phyloP scores from a whole-genome alignment of 2,113 vertebrate species.

The Myotis yumanensis region DNA sequence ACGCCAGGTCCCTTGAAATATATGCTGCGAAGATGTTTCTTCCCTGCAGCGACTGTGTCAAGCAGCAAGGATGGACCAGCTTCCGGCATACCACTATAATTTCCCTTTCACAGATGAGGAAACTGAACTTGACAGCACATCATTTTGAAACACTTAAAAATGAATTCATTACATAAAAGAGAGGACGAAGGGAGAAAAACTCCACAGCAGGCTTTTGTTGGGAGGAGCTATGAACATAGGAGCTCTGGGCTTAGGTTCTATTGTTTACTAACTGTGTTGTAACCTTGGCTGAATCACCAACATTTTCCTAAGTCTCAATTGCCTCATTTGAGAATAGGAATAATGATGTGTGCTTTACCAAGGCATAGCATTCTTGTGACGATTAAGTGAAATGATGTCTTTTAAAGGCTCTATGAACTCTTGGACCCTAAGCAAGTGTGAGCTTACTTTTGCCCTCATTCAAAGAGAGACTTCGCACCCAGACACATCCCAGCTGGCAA shows the following conservation, averaged over 20 bases:
- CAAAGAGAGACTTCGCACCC: not conserved
- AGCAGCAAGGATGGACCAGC: too few relatives aligned
- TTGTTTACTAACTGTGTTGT: not conserved
- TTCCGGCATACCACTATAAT: not conserved
- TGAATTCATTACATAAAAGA: constrained; percentile 31
- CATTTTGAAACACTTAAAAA: constrained; percentile 25
- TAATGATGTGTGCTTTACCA: not conserved
- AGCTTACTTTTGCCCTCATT: not conserved
- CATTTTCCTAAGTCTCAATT: not conserved
- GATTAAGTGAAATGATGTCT: constrained; percentile 26
- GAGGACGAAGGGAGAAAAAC: not conserved
- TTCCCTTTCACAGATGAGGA: not conserved
- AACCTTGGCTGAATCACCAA: not conserved
- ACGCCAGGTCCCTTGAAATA: too few relatives aligned
- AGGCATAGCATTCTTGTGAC: not conserved
- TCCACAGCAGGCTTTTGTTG: not conserved
- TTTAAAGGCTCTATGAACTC: constrained; percentile 14
- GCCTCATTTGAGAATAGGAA: not conserved
- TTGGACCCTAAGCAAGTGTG: constrained; percentile 5
- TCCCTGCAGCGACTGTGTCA: too few relatives aligned
- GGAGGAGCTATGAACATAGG: not conserved
- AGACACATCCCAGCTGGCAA: not conserved
- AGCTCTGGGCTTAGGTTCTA: not conserved
- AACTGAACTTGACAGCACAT: not conserved
- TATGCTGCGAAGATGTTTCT: too few relatives aligned